phyloP scores from a whole-genome alignment of 2,888 invertebrate species.

The Amphipoea lucens region DNA sequence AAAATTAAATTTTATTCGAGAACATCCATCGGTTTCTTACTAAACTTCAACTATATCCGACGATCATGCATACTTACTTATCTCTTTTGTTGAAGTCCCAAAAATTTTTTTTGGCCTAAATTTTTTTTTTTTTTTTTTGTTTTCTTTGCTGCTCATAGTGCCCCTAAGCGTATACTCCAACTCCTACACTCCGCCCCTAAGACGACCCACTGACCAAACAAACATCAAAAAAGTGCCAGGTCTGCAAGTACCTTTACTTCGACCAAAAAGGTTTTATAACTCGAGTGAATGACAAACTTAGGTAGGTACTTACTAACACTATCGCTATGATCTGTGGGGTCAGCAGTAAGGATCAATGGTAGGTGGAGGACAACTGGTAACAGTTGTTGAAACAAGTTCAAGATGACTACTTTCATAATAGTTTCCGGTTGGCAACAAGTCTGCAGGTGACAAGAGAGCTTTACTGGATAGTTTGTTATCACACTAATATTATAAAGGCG shows the following conservation, averaged over 20 bases:
- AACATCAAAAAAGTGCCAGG: background rate
- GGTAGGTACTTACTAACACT: slow-evolving; percentile 15
- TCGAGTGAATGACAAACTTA: slow-evolving; percentile 36
- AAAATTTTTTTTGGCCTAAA: too few species aligned
- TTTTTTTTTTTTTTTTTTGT: too few species aligned
- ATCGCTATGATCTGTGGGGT: slow-evolving; percentile 40
- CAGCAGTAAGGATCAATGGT: slow-evolving; percentile 23
- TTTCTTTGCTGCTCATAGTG: too few species aligned
- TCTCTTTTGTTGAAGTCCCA: too few species aligned
- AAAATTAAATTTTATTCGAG: too few species aligned
- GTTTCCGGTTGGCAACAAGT: slow-evolving; percentile 21
- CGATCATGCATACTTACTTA: too few species aligned
- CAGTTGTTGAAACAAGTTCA: slow-evolving; percentile 25
- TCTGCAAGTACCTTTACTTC: slow-evolving; percentile 25
- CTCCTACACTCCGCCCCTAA: too few species aligned
- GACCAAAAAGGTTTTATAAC: slow-evolving; percentile 18
- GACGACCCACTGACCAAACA: too few species aligned
- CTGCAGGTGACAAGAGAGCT: background rate
- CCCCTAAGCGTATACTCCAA: too few species aligned
- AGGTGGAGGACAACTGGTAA: slow-evolving; percentile 24
- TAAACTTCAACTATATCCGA: too few species aligned
- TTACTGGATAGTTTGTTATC: background rate
- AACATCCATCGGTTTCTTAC: too few species aligned
- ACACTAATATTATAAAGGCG: too few species aligned
- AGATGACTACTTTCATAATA: slow-evolving; percentile 3